Percentiles rank a stretch among this genome's conserved stretches.
phyloP scores from a whole-genome alignment of 2,113 vertebrate species.

The Piprites chloris region DNA sequence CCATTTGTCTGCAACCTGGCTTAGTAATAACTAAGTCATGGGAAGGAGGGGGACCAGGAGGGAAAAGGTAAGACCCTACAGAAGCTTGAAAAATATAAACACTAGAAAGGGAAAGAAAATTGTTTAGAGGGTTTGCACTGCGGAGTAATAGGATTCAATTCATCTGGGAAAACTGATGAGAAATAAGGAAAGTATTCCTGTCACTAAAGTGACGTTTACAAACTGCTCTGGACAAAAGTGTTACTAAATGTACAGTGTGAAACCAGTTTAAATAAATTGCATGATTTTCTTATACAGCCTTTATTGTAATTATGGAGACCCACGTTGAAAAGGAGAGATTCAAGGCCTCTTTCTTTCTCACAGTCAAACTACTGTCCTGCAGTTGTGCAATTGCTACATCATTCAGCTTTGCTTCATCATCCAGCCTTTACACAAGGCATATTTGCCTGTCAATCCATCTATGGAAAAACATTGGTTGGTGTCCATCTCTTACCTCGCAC shows the following conservation, averaged over 20 bases:
- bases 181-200: neutral
- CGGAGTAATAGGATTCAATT: neutral
- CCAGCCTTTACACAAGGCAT: neutral
- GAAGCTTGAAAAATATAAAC: neutral
- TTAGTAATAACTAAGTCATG: neutral
- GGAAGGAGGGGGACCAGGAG: neutral
- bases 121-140: neutral
- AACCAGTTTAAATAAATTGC: neutral
- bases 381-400: conserved; percentile 2
- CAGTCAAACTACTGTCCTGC: neutral
- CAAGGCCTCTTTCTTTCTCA: conserved; percentile 8
- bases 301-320: neutral
- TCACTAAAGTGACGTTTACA: neutral
- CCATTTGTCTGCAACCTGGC: neutral
- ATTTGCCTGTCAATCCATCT: neutral
- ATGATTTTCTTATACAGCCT: neutral
- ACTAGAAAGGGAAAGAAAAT: neutral
- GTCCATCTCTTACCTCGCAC: neutral
- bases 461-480: neutral
- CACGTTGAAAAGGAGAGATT: neutral
- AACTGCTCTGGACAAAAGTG: neutral
- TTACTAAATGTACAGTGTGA: neutral
- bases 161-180: neutral
- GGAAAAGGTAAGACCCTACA: neutral
- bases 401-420: conserved; percentile 12